Evolutionary conservation across 1,140 invertebrate species (phyloP).

Genomic region (Conus betulinus): DNA sequence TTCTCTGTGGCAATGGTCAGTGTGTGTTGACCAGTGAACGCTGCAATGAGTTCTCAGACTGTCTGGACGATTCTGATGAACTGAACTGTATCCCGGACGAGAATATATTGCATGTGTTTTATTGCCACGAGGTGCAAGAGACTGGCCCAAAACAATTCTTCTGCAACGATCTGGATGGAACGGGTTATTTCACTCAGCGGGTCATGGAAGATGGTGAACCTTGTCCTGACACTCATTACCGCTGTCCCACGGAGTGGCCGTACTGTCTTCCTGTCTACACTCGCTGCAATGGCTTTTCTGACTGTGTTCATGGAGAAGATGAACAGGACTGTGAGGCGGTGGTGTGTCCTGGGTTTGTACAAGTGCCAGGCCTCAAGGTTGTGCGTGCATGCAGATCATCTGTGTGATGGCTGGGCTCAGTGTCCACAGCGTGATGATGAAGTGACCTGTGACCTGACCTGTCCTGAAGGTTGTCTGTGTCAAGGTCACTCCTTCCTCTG

Average conservation of each 20-base stretch:
- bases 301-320: neutral
- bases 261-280: too few species aligned
- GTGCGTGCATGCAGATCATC: neutral
- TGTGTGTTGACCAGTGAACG: neutral
- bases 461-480: neutral
- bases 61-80: slow-evolving; percentile 18
- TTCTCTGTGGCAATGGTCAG: neutral
- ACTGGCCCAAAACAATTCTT: neutral
- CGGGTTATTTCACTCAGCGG: too few species aligned
- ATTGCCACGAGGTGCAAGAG: too few species aligned
- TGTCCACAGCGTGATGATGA: neutral
- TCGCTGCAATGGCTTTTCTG: too few species aligned
- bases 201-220: too few species aligned
- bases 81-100: too few species aligned
- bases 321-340: neutral
- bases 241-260: too few species aligned
- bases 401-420: neutral
- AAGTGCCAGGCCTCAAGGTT: neutral
- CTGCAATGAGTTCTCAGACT: neutral
- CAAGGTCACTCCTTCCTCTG: neutral
- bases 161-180: neutral
- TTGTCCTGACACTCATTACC: too few species aligned
- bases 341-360: neutral
- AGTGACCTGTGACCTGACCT: neutral
- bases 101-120: neutral